Evolutionary conservation across 2,888 invertebrate species (phyloP).

Genomic region (Branchipolynoe longqiensis): DNA sequence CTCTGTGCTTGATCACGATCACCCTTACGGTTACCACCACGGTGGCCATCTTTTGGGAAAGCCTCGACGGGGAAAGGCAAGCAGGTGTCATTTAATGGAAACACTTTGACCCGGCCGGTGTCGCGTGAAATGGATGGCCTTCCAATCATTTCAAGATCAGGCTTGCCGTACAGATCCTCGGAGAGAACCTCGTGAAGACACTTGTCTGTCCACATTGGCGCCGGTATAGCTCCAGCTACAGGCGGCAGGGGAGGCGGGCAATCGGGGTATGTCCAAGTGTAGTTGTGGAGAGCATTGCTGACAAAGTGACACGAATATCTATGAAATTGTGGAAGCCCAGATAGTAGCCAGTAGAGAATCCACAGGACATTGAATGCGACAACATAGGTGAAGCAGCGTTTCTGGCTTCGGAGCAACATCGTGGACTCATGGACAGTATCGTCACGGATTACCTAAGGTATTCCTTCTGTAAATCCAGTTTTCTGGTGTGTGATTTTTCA

Average conservation of each 20-base stretch:
- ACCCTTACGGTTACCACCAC: not conserved
- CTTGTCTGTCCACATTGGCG: conserved; percentile 9
- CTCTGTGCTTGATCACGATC: not conserved
- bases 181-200: not conserved
- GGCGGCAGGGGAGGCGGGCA: not conserved
- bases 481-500: too few relatives aligned
- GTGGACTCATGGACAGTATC: conserved; percentile 6
- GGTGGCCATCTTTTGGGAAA: not conserved
- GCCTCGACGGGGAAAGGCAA: conserved; percentile 19
- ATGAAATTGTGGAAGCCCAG: not conserved
- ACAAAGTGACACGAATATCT: not conserved
- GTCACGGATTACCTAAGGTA: too few relatives aligned
- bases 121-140: too few relatives aligned
- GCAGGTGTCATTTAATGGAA: not conserved
- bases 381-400: not conserved
- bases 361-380: not conserved
- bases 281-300: not conserved
- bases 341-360: not conserved
- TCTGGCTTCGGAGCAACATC: not conserved
- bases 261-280: conserved; percentile 19
- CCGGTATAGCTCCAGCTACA: not conserved
- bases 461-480: too few relatives aligned
- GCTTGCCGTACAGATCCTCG: not conserved
- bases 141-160: not conserved
- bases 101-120: not conserved